Evolutionary conservation across 2,888 invertebrate species (phyloP), one percentile per base, ranked within the genome.

Genomic region (Zele albiditarsus): DNA sequence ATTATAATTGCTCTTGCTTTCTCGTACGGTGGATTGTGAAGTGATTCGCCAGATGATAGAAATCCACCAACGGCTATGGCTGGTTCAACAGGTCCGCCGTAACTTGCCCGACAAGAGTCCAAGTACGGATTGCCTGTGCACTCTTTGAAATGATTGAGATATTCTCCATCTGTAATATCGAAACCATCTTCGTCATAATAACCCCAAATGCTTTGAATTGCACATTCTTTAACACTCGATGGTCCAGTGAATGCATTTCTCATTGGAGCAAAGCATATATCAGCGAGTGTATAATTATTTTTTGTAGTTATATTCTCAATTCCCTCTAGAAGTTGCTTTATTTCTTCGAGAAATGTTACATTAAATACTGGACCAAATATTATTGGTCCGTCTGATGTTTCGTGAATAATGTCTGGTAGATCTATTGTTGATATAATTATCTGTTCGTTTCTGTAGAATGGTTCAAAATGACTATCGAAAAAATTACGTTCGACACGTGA

Each of bases 181-280:
- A 97, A 92, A 49, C 87, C 90, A 0, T 91, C 91, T 6, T 91
- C 78, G 85, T 93, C 92, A 86, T 94, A 98, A 90, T 97, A 99
- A 62, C 98, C 98, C 93, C 97, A 95, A 49, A 96, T 91, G 76
- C 97, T 97, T 91, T 97, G 95, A 12, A 99, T 92, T 12, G 95
- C 94, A 90, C 99, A 99, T 82, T 95, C 91, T 0, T 91, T 89
- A 10, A 94, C 90, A 6, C 91, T 91, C 1, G 90, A 88, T 1
- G 92, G 90, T 0, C 91, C 92, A 10, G 88, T 89, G 84, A 92
- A 92, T 0, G 91, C 90, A 0, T 95, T 94, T 12, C 93, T 91
- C 78, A 99, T 90, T 0, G 99, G 99, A 0, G 97, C 95, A 90
- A 95, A 97, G 89, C 99, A 99, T 75, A 99, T 96, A 83, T 98